Conservation (phyloP, 2,113 vertebrate genomes). For the Hyperopisus bebe region DNA sequence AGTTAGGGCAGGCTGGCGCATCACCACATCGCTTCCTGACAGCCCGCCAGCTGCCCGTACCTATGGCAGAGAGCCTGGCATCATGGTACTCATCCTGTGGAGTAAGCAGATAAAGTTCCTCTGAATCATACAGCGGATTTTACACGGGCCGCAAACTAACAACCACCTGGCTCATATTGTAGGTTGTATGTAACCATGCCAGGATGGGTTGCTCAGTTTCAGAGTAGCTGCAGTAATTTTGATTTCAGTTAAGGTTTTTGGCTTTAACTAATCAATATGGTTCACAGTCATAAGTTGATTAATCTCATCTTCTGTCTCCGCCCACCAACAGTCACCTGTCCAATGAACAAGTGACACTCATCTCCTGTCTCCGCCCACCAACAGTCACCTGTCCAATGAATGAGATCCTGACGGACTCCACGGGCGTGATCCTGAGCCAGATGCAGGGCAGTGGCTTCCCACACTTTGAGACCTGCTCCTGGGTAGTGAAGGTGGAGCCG, state of each 20-base stretch:
- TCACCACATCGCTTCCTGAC: background rate
- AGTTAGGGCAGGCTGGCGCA: background rate
- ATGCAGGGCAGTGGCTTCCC: slow-evolving; percentile 82
- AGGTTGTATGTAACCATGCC: background rate
- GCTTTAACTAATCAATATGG: background rate
- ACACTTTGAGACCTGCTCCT: slow-evolving; percentile 93
- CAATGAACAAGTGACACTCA: slow-evolving; percentile 64
- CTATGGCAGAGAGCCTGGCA: background rate
- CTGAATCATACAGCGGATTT: background rate
- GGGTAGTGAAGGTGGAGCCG: slow-evolving; percentile 84
- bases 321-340: slow-evolving; percentile 74
- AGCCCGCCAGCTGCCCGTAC: background rate
- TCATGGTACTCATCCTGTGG: background rate
- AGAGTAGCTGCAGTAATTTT: background rate
- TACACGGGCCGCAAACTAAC: background rate
- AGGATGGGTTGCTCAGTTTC: background rate
- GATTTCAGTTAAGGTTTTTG: background rate
- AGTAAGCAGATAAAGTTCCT: background rate
- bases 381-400: slow-evolving; percentile 90
- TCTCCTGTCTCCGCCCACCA: background rate
- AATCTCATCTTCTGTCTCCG: background rate
- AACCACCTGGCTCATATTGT: background rate
- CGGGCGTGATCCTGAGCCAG: slow-evolving; percentile 88
- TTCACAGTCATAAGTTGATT: background rate
- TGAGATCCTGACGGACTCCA: slow-evolving; percentile 81